A percentile compares a stretch with the other conserved stretches of the same genome.
These are phyloP conservation scores for Monomorium pharaonis DNA, from an alignment of 1,140 invertebrate species.

Conservation along the genomic window DNA sequence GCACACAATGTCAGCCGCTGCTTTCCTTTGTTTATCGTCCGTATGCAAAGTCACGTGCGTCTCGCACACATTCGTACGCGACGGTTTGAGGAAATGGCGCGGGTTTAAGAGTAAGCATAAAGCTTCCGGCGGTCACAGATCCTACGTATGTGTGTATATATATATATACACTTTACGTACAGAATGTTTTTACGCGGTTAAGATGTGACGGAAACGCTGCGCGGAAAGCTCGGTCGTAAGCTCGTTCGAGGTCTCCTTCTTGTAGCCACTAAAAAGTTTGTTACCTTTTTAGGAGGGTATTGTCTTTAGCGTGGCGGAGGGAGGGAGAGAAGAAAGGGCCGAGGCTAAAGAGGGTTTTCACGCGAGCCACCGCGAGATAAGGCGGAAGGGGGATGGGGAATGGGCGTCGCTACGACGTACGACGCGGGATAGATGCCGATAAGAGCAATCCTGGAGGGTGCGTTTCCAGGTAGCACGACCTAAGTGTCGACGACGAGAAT, in stretches of 20 bases:
- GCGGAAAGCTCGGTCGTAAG: not conserved
- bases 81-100: not conserved
- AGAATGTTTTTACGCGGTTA: not conserved
- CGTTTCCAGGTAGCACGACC: conserved; percentile 63
- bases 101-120: not conserved
- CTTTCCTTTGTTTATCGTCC: not conserved
- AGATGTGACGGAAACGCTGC: not conserved
- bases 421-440: conserved; percentile 67
- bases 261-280: conserved; percentile 72
- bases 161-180: not conserved
- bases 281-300: conserved; percentile 73
- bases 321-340: conserved; percentile 7
- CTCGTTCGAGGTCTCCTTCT: conserved; percentile 15
- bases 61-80: not conserved
- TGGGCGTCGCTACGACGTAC: conserved; percentile 44
- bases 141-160: not conserved
- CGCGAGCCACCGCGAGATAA: conserved; percentile 64
- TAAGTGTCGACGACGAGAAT: conserved; percentile 58
- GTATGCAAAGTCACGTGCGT: not conserved
- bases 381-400: conserved; percentile 57
- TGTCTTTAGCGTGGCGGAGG: conserved; percentile 49
- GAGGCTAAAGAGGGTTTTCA: conserved; percentile 63
- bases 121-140: not conserved
- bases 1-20: not conserved
- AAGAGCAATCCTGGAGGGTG: conserved; percentile 71